Conservation (phyloP, 2,797 vertebrate genomes). For the Poliocrania exsul region DNA sequence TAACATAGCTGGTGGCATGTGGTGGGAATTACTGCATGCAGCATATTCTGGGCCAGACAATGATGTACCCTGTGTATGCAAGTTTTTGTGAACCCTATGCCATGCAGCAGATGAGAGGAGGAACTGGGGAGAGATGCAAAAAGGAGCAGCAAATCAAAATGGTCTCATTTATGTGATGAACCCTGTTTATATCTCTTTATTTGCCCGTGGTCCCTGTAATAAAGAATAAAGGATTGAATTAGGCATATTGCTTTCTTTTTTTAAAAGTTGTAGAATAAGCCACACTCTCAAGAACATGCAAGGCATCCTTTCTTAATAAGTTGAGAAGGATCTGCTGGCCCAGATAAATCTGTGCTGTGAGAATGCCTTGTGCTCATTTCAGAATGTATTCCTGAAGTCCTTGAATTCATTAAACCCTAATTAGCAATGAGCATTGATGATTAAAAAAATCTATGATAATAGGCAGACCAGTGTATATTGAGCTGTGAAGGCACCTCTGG, state of each 20-base stretch:
- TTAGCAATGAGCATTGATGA: conserved; percentile 59
- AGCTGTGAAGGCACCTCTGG: conserved; percentile 47
- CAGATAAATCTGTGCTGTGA: conserved; percentile 62
- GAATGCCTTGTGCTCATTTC: conserved; percentile 66
- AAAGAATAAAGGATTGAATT: conserved; percentile 4
- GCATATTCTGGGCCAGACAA: not conserved
- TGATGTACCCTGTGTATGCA: too few species aligned
- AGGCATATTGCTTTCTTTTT: not conserved
- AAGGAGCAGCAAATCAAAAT: not conserved
- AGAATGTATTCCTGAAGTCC: conserved; percentile 67
- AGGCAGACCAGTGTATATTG: conserved; percentile 21
- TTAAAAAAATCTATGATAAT: conserved; percentile 60
- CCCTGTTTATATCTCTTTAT: not conserved
- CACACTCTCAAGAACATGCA: conserved; percentile 25
- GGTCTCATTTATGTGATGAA: not conserved
- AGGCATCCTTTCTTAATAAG: conserved; percentile 43
- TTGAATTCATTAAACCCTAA: conserved; percentile 75
- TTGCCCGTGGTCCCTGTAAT: conserved; percentile 12
- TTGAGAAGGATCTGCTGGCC: conserved; percentile 67
- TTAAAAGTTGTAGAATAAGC: conserved; percentile 43
- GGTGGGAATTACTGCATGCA: not conserved
- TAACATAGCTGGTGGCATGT: not conserved
- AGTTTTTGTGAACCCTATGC: not conserved
- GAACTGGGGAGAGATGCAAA: not conserved
- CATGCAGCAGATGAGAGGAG: not conserved